Evolutionary conservation across 1,140 invertebrate species (phyloP).

Genomic region (Brachionus rubens): DNA sequence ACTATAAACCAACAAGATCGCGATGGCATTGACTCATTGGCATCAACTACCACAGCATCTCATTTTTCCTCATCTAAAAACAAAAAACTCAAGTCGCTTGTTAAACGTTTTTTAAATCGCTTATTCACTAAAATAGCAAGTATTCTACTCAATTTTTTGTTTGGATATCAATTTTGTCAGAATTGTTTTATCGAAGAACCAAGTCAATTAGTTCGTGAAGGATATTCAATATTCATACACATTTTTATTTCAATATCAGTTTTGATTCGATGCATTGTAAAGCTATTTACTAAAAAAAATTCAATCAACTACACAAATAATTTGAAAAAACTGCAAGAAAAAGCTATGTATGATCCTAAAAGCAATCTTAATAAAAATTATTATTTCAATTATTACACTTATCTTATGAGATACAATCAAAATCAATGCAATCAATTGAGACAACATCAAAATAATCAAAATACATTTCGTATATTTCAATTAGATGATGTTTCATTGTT

Average conservation of each 20-base stretch:
- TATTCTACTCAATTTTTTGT: constrained; percentile 9
- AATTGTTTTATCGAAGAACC: constrained; percentile 35
- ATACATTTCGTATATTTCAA: constrained; percentile 28
- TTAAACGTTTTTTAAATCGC: background rate
- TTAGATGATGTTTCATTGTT: constrained; percentile 16
- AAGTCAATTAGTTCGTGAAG: background rate
- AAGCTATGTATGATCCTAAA: background rate
- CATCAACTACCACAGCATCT: constrained; percentile 22
- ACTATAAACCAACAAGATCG: constrained; percentile 3
- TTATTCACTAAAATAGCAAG: constrained; percentile 31
- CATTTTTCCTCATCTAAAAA: constrained; percentile 18
- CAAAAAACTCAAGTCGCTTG: background rate
- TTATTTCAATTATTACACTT: constrained; percentile 32
- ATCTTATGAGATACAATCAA: constrained; percentile 22
- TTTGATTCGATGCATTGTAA: background rate
- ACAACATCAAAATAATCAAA: constrained; percentile 34
- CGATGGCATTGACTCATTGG: background rate
- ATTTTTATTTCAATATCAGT: constrained; percentile 9
- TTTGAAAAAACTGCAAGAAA: constrained; percentile 30
- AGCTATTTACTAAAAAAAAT: background rate
- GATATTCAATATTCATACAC: background rate
- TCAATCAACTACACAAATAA: background rate
- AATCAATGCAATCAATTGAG: constrained; percentile 27
- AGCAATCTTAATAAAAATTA: constrained; percentile 4
- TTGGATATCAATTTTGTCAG: constrained; percentile 42